These are phyloP conservation scores for Periophthalmus magnuspinnatus DNA, from an alignment of 2,797 vertebrate species.

Conservation along the genomic window DNA sequence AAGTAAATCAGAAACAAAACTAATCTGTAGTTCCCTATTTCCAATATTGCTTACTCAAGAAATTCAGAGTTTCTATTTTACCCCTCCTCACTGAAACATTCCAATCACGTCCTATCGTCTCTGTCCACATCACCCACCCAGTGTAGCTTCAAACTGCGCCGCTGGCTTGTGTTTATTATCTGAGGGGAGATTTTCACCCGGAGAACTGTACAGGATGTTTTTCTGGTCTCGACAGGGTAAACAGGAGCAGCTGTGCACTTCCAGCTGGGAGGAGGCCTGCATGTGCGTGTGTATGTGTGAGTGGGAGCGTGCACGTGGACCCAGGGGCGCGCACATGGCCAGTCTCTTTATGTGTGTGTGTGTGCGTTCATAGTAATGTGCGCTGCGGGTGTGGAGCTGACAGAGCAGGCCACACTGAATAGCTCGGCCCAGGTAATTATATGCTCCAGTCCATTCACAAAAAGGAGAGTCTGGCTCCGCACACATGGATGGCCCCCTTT, in stretches of 20 bases:
- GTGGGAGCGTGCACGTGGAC: slow-evolving; percentile 39
- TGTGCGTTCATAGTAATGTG: slow-evolving; percentile 53
- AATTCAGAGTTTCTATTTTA: neutral
- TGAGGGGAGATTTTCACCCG: slow-evolving; percentile 78
- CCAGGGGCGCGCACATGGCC: slow-evolving; percentile 15
- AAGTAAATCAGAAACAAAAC: no score
- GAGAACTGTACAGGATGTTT: slow-evolving; percentile 84
- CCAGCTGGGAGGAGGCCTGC: slow-evolving; percentile 77
- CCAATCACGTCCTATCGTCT: slow-evolving; percentile 35
- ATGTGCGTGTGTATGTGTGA: slow-evolving; percentile 63
- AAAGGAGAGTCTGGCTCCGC: slow-evolving; percentile 39
- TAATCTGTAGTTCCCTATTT: neutral
- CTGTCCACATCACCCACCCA: slow-evolving; percentile 71
- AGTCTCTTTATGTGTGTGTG: slow-evolving; percentile 42
- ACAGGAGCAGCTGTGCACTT: slow-evolving; percentile 85
- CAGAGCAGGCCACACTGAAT: slow-evolving; percentile 71
- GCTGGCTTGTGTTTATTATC: slow-evolving; percentile 81
- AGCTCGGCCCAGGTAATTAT: slow-evolving; percentile 76
- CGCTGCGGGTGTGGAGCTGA: slow-evolving; percentile 73
- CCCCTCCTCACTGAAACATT: neutral
- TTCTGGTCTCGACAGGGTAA: slow-evolving; percentile 82
- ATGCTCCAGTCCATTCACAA: slow-evolving; percentile 71
- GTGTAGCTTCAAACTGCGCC: slow-evolving; percentile 74
- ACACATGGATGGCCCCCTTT: slow-evolving; percentile 17
- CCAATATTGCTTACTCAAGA: neutral